A percentile compares a stretch with the other conserved stretches of the same genome.
phyloP scores from a whole-genome alignment of 1,140 invertebrate genomes.

The Sitophilus oryzae region DNA sequence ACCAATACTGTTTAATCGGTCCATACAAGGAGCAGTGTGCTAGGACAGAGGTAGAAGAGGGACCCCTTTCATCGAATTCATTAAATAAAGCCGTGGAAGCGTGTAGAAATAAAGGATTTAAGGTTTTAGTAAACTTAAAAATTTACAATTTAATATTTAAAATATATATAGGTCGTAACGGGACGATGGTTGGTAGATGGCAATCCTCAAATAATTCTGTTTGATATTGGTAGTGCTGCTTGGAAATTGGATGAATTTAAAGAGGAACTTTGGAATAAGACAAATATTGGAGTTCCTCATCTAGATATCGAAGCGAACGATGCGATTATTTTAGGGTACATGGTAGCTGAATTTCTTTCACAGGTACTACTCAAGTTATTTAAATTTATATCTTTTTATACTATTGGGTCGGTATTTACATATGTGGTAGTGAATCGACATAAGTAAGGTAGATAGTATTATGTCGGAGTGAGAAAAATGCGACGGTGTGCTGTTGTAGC shows the following conservation, averaged over 20 bases:
- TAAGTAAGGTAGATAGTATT: too few relatives aligned
- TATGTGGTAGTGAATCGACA: too few relatives aligned
- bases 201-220: conserved; percentile 95
- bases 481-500: too few relatives aligned
- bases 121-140: conserved; percentile 60
- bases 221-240: conserved; percentile 94
- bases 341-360: conserved; percentile 89
- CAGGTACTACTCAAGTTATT: too few relatives aligned
- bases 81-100: conserved; percentile 74
- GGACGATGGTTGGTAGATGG: conserved; percentile 99
- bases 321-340: conserved; percentile 92
- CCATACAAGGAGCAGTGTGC: conserved; percentile 95
- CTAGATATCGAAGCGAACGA: conserved; percentile 96
- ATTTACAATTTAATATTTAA: not conserved
- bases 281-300: conserved; percentile 88
- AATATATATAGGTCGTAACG: conserved; percentile 47
- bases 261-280: conserved; percentile 83
- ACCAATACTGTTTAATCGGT: conserved; percentile 90
- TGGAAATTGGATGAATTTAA: conserved; percentile 97
- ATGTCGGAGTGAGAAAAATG: too few relatives aligned
- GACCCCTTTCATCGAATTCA: conserved; percentile 71
- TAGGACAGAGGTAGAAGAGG: conserved; percentile 92
- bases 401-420: too few relatives aligned
- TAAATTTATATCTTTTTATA: too few relatives aligned
- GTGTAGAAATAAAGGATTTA: conserved; percentile 82